Evolutionary conservation across 2,888 invertebrate genomes (phyloP), one percentile per base, ranked within the genome.

Genomic region (Coronaproctus castanopsis): DNA sequence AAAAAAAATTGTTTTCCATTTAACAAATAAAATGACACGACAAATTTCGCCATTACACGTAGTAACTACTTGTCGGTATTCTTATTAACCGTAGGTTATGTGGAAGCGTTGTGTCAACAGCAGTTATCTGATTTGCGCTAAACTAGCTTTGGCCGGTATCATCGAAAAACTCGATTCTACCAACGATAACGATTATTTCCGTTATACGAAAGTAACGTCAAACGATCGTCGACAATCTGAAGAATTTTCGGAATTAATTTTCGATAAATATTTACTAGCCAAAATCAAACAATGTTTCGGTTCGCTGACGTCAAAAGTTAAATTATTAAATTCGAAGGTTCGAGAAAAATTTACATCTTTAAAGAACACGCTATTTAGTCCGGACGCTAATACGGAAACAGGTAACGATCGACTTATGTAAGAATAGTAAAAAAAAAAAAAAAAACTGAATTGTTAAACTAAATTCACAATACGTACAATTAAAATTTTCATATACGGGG

Each of bases 141-240:
- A 87, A 69, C 74, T 87, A 62, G 86, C 87, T 67, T 79, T 85
- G 54, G 78, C 86, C 1, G 82, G 83, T 2, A 80, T 87, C 67
- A 76, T 88, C 63, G 87, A 87, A 68, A 80, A 81, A 55, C 68
- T 87, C 36, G 65, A 62, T 18, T 80, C 82, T 65, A 82, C 83
- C 68, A 62, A 64, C 36, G 80, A 83, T 69, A 64, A 64, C 24
- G 76, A 84, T 3, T 77, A 76, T 62, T 76, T 88, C 14, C 57
- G 54, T 19, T 2, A 23, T 5, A 59, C 52, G 23, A 53, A 52
- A 22, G 48, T 18, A 19, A 21, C 51, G 1, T 14, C 21, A 3
- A 21, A 5, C 10, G 20, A 51, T 48, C 21, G 21, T 20, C 21
- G 19, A 10, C 36, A 55, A 36, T 57, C 52, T 3, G 52, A 61